These are phyloP conservation scores for Pundamilia nyererei DNA, from an alignment of 2,113 vertebrate species.

Conservation along the genomic window DNA sequence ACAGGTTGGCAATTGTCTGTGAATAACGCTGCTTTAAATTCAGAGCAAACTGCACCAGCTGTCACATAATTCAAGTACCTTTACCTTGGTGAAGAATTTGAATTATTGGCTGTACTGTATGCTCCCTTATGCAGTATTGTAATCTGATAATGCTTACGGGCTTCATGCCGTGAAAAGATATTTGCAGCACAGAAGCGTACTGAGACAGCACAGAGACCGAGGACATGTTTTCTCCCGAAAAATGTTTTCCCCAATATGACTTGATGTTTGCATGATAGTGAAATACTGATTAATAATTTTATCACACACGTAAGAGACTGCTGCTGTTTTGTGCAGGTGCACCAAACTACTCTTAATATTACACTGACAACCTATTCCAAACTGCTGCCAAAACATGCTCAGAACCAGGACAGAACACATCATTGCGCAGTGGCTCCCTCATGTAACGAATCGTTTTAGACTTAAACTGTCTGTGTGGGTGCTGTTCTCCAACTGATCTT, in stretches of 20 bases:
- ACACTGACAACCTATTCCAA: neutral
- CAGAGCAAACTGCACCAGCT: neutral
- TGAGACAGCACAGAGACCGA: neutral
- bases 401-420: conserved; percentile 19
- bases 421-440: conserved; percentile 16
- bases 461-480: neutral
- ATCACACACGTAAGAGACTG: neutral
- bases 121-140: neutral
- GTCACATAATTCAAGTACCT: neutral
- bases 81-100: neutral
- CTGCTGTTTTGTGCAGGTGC: neutral
- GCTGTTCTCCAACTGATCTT: neutral
- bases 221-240: neutral
- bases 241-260: neutral
- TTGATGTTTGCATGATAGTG: neutral
- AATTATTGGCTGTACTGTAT: neutral
- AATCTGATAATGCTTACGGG: neutral
- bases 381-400: conserved; percentile 16
- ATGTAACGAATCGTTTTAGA: conserved; percentile 10
- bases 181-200: neutral
- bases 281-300: conserved; percentile 1
- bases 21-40: neutral
- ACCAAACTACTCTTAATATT: neutral
- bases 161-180: neutral
- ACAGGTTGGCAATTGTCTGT: neutral